Evolutionary conservation across 2,797 vertebrate species (phyloP).

Genomic region (Chelon auratus): DNA sequence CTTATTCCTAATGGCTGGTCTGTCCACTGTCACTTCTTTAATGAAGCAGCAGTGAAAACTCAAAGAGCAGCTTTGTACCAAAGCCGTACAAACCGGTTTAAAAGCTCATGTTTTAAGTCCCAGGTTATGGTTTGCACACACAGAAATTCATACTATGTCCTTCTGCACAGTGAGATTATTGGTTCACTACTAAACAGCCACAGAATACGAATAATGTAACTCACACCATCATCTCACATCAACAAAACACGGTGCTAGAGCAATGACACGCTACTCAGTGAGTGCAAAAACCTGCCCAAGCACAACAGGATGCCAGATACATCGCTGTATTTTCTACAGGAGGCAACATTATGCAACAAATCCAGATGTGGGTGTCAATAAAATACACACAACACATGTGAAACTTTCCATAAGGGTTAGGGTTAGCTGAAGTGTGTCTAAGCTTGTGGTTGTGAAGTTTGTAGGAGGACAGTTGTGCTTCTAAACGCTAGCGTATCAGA

Average conservation of each 20-base stretch:
- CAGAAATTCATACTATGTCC: neutral
- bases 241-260: neutral
- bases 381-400: neutral
- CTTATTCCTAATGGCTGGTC: too few species aligned
- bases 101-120: too few species aligned
- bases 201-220: neutral
- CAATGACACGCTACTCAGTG: neutral
- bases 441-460: slow-evolving; percentile 4
- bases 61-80: too few species aligned
- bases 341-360: neutral
- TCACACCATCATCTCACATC: neutral
- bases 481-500: slow-evolving; percentile 3
- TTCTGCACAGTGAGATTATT: neutral
- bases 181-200: neutral
- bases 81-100: too few species aligned
- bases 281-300: neutral
- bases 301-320: neutral
- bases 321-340: neutral
- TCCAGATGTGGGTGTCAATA: neutral
- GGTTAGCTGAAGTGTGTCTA: neutral
- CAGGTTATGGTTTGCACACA: neutral
- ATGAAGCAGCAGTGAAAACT: neutral
- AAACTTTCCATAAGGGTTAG: neutral
- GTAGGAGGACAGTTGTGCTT: neutral
- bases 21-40: neutral